These are phyloP conservation scores for Myotis myotis DNA, from an alignment of 2,797 vertebrate species.

Conservation along the genomic window DNA sequence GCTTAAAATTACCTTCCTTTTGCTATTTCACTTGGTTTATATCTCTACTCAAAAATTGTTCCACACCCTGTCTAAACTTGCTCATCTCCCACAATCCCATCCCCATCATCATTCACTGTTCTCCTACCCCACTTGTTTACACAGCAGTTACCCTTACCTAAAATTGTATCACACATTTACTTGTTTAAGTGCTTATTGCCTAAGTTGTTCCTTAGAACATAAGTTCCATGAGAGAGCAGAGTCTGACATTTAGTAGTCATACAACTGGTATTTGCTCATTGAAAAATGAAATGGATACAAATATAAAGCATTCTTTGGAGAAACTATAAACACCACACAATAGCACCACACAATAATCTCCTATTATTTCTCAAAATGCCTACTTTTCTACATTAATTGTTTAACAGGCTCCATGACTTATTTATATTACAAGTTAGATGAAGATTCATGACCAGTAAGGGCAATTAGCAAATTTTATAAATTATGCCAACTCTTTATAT, in stretches of 20 bases:
- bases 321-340: background rate
- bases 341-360: background rate
- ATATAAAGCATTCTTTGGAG: background rate
- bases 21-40: background rate
- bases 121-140: background rate
- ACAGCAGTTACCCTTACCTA: background rate
- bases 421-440: background rate
- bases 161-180: background rate
- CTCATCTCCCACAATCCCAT: background rate
- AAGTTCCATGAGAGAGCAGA: background rate
- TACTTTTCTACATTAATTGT: background rate
- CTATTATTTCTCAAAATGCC: background rate
- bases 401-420: background rate
- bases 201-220: background rate
- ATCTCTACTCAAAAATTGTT: background rate
- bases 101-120: background rate
- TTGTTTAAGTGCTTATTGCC: background rate
- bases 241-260: background rate
- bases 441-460: background rate
- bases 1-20: background rate
- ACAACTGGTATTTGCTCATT: background rate
- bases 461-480: constrained; percentile 43
- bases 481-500: constrained; percentile 1
- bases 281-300: constrained; percentile 8
- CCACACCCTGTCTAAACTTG: background rate